Percentiles rank a stretch among this genome's conserved stretches.
These are phyloP conservation scores for Stenichneumon culpator DNA, from an alignment of 2,888 invertebrate genomes.

Conservation along the genomic window DNA sequence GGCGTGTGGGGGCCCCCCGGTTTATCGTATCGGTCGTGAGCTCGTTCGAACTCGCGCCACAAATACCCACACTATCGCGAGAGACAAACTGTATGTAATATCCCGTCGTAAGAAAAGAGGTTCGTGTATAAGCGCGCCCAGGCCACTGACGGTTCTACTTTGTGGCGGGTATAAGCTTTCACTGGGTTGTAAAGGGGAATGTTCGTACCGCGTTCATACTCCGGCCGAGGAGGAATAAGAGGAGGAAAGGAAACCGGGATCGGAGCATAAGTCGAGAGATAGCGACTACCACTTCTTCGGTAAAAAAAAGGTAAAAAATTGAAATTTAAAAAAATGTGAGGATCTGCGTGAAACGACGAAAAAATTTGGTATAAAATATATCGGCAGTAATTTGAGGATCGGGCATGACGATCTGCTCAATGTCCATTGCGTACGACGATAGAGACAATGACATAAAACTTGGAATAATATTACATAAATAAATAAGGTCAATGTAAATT, in stretches of 20 bases:
- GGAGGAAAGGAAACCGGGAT: constrained; percentile 48
- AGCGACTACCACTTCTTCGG: constrained; percentile 38
- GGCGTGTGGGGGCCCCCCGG: constrained; percentile 46
- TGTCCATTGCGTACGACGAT: too few relatives aligned
- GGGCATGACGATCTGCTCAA: too few relatives aligned
- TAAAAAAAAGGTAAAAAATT: background rate
- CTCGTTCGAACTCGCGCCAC: constrained; percentile 59
- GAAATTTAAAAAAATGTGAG: background rate
- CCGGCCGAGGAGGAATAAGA: constrained; percentile 11
- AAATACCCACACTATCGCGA: constrained; percentile 51
- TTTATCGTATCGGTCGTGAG: constrained; percentile 64
- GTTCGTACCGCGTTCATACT: constrained; percentile 38
- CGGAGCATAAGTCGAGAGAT: constrained; percentile 51
- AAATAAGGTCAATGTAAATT: too few relatives aligned
- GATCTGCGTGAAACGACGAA: background rate
- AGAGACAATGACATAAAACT: too few relatives aligned
- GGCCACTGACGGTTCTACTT: constrained; percentile 59
- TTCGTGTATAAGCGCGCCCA: constrained; percentile 18
- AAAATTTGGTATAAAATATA: too few relatives aligned
- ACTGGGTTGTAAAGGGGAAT: constrained; percentile 65
- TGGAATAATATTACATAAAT: too few relatives aligned
- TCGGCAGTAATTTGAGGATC: too few relatives aligned
- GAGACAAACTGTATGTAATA: constrained; percentile 18
- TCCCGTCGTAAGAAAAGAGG: constrained; percentile 19
- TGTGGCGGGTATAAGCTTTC: constrained; percentile 68